Evolutionary conservation across 2,797 vertebrate species (phyloP), one percentile per base, ranked within the genome.

Genomic region (Enoplosus armatus): DNA sequence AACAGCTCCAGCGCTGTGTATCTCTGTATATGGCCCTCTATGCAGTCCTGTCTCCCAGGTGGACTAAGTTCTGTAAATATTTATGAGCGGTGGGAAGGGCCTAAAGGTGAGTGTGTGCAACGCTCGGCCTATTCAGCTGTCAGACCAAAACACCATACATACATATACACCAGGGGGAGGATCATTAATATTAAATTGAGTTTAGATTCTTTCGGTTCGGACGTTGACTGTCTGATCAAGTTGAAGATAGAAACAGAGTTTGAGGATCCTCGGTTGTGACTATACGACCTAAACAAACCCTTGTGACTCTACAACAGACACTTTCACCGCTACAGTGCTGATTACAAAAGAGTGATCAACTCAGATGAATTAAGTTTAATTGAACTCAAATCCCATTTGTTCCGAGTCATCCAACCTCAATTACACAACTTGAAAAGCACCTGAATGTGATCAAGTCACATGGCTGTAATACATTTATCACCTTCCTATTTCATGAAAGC

Each of bases 111-210:
- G 48, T 51, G n/a, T 45, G 69, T 47, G 72, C 47, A 70, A 84
- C 33, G 18, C 80, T 80, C 9, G 9, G 64, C 43, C 76, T 55
- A 27, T 55, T 71, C 63, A 39, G 68, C 53, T 10, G 9, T 41
- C n/a, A 3, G 66, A 75, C 75, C 81, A 77, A 65, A 75, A 79
- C 51, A 72, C 27, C n/a, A 85, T 77, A 75, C n/a, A 85, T 77
- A 75, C 73, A 87, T 79, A 80, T 59, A 77, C 75, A 89, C 67
- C 63, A 65, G 47, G 33, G 26, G 33, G 54, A 47, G 43, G 18
- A 31, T 69, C 56, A 80, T 78, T 39, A 58, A 87, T 80, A 78
- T 80, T 33, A 66, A 67, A 77, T 45, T 9, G 47, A 55, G 29
- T 63, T 72, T 53, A 58, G 37, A 64, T 58, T 75, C 50, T 75